Base-by-base conservation (phyloP, 2,888 invertebrate species). In the Rhingia rostrata region DNA sequence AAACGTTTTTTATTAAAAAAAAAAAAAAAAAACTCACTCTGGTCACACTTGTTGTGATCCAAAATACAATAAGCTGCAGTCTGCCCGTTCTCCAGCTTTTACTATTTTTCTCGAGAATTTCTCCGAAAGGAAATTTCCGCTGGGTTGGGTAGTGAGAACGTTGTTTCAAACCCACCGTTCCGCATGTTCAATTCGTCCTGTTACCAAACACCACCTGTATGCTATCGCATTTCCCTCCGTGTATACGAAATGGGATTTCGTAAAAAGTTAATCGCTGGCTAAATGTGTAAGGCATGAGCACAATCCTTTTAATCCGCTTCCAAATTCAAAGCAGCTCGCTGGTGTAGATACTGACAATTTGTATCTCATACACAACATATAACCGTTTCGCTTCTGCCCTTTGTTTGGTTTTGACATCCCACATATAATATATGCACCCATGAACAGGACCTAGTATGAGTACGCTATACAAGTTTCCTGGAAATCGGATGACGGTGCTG, bases 171-270 rank as follows among this genome's bases (percentile, higher is more conserved):
- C 14, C 41, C 6, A 6, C 14, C 47, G 45, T 64, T 64, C 47
- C 49, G 33, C 47, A 41, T 58, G 49, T 47, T 54, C 37, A 30
- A 22, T 33, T n/a, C 41, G 45, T 12, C 45, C 9, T 63, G 12
- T 64, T 64, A 39, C 39, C 56, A 33, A 22, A 47, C 64, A 64
- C 74, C 74, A 74, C 74, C 74, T 74, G 74, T 74, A 64, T 64
- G 74, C 64, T 39, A 30, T 30, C 37, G 6, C 9, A 14, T 37
- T 22, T 9, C 6, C 53, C 32, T 0, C 9, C 12, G n/a, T 35
- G 54, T 14, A 4, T 54, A 35, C 35, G 9, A 54, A 12, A 12
- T 54, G 12, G n/a, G 33, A 35, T 35, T 6, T n/a, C 0, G 2
- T 4, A 43, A 30, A 39, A 41, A 49, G 61, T 43, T 32, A 43